Evolutionary conservation across 2,113 vertebrate genomes (phyloP).

Genomic region (Boulengeromyrus knoepffleri): DNA sequence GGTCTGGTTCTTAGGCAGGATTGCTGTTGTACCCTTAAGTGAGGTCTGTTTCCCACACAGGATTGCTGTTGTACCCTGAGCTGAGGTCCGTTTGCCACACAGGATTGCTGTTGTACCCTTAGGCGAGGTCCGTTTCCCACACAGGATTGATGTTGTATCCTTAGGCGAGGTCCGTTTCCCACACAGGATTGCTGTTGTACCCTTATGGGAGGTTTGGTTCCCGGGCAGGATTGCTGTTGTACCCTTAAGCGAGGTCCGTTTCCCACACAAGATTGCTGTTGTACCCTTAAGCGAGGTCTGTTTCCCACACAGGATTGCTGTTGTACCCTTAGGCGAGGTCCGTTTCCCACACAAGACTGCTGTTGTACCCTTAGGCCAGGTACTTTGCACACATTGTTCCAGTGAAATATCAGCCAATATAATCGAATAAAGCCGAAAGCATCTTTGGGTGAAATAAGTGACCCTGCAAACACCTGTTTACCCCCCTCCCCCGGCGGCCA

Average conservation of each 20-base stretch:
- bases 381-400: background rate
- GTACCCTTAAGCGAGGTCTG: background rate
- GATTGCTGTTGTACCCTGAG: background rate
- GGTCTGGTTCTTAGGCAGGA: background rate
- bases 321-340: background rate
- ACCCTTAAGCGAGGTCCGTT: background rate
- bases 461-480: constrained; percentile 36
- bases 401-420: background rate
- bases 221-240: background rate
- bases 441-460: background rate
- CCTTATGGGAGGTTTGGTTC: background rate
- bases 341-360: background rate
- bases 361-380: background rate
- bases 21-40: background rate
- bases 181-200: background rate
- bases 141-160: background rate
- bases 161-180: background rate
- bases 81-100: background rate
- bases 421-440: background rate
- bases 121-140: background rate
- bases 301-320: background rate
- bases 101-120: background rate
- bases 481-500: constrained; percentile 41
- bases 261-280: background rate
- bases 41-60: background rate